phyloP scores from a whole-genome alignment of 2,888 invertebrate species.

The Parascotia fuliginaria region DNA sequence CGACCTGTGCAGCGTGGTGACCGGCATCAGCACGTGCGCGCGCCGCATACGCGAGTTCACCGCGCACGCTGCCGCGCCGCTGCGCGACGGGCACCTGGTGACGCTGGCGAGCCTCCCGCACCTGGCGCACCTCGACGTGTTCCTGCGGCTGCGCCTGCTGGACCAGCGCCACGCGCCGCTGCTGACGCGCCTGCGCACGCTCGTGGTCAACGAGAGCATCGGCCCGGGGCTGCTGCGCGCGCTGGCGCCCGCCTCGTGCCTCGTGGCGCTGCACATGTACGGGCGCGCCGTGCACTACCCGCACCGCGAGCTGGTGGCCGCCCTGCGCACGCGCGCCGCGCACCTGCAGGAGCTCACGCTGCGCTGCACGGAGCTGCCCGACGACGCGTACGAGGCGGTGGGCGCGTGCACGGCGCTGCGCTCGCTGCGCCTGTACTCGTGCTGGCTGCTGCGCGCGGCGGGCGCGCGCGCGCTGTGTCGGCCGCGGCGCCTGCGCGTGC shows the following conservation, averaged over 20 bases:
- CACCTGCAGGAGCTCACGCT: constrained; percentile 49
- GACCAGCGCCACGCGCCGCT: constrained; percentile 10
- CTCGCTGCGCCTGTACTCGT: constrained; percentile 49
- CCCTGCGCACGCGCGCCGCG: constrained; percentile 30
- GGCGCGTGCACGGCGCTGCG: constrained; percentile 40
- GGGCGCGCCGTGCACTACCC: constrained; percentile 46
- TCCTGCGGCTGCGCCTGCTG: constrained; percentile 15
- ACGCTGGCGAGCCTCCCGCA: constrained; percentile 24
- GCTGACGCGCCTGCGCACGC: constrained; percentile 23
- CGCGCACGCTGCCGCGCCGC: constrained; percentile 9
- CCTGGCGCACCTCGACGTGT: constrained; percentile 46
- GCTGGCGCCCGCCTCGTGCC: constrained; percentile 15
- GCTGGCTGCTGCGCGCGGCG: constrained; percentile 44
- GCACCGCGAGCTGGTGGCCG: constrained; percentile 27
- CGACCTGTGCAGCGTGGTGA: constrained; percentile 10
- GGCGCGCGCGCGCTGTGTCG: constrained; percentile 23
- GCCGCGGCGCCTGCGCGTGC: constrained; percentile 10
- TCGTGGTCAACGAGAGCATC: constrained; percentile 47
- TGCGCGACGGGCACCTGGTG: constrained; percentile 6
- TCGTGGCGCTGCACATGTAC: constrained; percentile 51
- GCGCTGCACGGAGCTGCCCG: constrained; percentile 47
- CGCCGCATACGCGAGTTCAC: constrained; percentile 3
- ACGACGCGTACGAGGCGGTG: constrained; percentile 39
- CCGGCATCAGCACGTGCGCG: not conserved
- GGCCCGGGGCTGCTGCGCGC: constrained; percentile 25